Base-by-base conservation (phyloP, 1,140 invertebrate species). In the Condylostylus longicornis region DNA sequence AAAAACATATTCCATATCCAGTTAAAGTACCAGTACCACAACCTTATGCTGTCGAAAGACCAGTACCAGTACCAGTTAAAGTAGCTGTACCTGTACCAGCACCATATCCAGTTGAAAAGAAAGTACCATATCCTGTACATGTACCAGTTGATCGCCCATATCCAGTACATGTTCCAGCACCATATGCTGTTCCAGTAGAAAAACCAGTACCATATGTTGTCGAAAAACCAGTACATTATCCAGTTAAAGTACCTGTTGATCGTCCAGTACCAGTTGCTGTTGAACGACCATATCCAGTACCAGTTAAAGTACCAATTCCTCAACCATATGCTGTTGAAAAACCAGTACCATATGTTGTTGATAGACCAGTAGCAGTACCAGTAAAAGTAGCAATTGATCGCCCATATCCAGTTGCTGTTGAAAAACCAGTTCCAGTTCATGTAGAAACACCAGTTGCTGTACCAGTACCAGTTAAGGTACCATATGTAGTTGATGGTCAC, bases 111-210 rank as follows among this genome's bases (percentile, higher is more conserved):
- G 74, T 77, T 2, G 61, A 69, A 46, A 77, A 75, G 45, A 67
- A 71, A 52, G 61, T 78, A 8, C 74, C 55, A 18, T 65, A 65
- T 42, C 75, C 78, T 6, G 70, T 79, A 7, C 53, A 58, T 47
- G 55, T 58, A 40, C 53, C 75, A 74, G 61, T 72, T 35, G 72
- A 74, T 40, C 68, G 71, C 12, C 75, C 62, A 27, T 64, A 65
- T 40, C 75, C 75, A 12, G 76, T 82, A 23, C 71, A 65, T 44
- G 76, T 80, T 38, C 77, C 78, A 45, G 72, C 72, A 46, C 78
- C 78, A 3, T 78, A 78, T 58, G 75, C 76, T 23, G 78, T 81
- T 42, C 72, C 77, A 15, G 70, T 80, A 18, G 72, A 75, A 48
- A 78, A 79, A 40, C 75, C 75, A 34, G 69, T 79, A 14, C 75